Percentiles rank a stretch among this genome's conserved stretches.
These are phyloP conservation scores for Corythoichthys haematopterus DNA, from an alignment of 2,113 vertebrate species.

Conservation along the genomic window DNA sequence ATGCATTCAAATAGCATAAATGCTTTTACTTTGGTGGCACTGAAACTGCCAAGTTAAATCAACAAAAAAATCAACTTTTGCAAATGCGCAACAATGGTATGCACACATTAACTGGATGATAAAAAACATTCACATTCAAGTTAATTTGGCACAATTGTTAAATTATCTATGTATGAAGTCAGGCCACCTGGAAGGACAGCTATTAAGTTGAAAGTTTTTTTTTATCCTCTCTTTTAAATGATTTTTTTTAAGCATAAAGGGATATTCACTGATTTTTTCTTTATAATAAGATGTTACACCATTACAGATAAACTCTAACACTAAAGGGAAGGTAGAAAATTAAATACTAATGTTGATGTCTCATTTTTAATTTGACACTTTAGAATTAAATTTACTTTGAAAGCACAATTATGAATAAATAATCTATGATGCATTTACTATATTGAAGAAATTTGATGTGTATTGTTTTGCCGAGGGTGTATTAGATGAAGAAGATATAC, in stretches of 20 bases:
- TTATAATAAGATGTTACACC: conserved; percentile 32
- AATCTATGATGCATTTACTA: conserved; percentile 17
- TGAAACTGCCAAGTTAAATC: conserved; percentile 5
- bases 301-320: conserved; percentile 19
- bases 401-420: conserved; percentile 36
- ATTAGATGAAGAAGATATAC: no score
- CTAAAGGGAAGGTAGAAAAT: conserved; percentile 14
- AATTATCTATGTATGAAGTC: conserved; percentile 47
- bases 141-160: conserved; percentile 33
- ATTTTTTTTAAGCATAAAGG: conserved; percentile 49
- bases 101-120: conserved; percentile 34
- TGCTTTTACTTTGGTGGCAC: not conserved
- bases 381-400: conserved; percentile 31
- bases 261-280: conserved; percentile 58
- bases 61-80: not conserved
- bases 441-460: no score
- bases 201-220: conserved; percentile 54
- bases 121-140: conserved; percentile 30
- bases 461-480: no score
- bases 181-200: conserved; percentile 36
- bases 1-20: conserved; percentile 25
- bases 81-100: conserved; percentile 31
- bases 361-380: conserved; percentile 7
- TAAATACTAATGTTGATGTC: conserved; percentile 13
- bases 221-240: conserved; percentile 38